Evolutionary conservation across 1,140 invertebrate genomes (phyloP), one percentile per base, ranked within the genome.

Genomic region (Drosophila lacertosa): DNA sequence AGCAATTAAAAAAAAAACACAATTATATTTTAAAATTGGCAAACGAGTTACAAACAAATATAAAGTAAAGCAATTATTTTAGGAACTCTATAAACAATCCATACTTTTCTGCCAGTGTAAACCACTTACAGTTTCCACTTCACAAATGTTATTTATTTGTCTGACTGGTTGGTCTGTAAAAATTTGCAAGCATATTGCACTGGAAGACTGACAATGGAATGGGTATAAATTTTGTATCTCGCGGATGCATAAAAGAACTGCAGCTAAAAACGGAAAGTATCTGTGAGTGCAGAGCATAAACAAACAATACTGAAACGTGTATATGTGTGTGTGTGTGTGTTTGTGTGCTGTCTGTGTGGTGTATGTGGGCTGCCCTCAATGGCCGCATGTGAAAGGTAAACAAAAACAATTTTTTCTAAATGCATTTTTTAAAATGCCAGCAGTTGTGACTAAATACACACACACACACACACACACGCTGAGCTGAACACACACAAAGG

Each of bases 341-440:
- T 9, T 32, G n/a, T 55, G 18, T 47, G 26, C n/a, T n/a, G n/a
- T n/a, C n/a, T n/a, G n/a, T n/a, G n/a, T n/a, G n/a, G n/a, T 9
- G 10, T 68, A 47, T 54, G 65, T 68, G 50, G 66, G 32, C 45
- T 70, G 67, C 60, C 60, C 67, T 57, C 66, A 64, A 55, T 64
- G 42, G 57, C 6, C 51, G 32, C 26, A 58, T 64, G 59, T 66
- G 59, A 86, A 81, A 77, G 82, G 81, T 81, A 86, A 86, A 86
- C 82, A 86, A 51, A 73, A 74, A 77, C 58, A 66, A 58, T 51
- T 55, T 55, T 77, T 86, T 65, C 42, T 62, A 70, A 81, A 77
- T 84, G 81, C 77, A 84, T 64, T 71, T 53, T 42, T 10, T 29
- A 29, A n/a, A n/a, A 22, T 24, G 48, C 58, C 58, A 44, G 50